Percentiles rank a stretch among this genome's conserved stretches.
Evolutionary conservation across 2,888 invertebrate species (phyloP).

Genomic region (Camptogramma bilineatum): DNA sequence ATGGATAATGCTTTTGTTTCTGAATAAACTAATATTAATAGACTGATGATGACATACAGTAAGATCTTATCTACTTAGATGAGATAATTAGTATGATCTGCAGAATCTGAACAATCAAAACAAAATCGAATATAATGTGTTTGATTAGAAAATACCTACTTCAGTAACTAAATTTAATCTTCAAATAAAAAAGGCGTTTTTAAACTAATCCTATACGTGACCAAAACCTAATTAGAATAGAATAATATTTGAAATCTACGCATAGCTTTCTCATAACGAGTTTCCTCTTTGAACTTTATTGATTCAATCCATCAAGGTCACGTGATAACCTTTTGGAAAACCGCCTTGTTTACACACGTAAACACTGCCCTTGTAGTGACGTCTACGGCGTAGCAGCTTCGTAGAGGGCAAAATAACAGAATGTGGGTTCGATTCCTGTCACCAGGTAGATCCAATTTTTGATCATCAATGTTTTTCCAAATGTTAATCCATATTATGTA

Average conservation of each 20-base stretch:
- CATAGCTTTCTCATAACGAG: slow-evolving; percentile 6
- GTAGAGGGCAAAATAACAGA: slow-evolving; percentile 12
- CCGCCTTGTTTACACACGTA: slow-evolving; percentile 14
- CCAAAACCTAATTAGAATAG: background rate
- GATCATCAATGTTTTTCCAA: no score
- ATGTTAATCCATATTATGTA: no score
- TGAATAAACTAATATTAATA: background rate
- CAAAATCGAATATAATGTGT: no score
- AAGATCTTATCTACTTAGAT: background rate
- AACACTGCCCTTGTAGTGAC: slow-evolving; percentile 3
- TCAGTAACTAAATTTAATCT: no score
- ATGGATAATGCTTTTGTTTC: background rate
- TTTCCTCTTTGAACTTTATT: slow-evolving; percentile 25
- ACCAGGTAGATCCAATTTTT: background rate
- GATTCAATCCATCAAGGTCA: slow-evolving; percentile 16
- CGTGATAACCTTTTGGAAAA: slow-evolving; percentile 25
- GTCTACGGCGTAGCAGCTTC: slow-evolving; percentile 30
- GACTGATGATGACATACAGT: background rate
- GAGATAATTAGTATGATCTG: no score
- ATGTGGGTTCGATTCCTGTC: slow-evolving; percentile 7
- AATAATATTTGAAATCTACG: background rate
- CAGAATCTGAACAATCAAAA: no score
- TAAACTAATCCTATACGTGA: background rate
- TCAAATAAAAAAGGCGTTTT: background rate
- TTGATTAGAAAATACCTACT: no score